Conservation (phyloP, 2,888 invertebrate species). For the Sinelater perroti region DNA sequence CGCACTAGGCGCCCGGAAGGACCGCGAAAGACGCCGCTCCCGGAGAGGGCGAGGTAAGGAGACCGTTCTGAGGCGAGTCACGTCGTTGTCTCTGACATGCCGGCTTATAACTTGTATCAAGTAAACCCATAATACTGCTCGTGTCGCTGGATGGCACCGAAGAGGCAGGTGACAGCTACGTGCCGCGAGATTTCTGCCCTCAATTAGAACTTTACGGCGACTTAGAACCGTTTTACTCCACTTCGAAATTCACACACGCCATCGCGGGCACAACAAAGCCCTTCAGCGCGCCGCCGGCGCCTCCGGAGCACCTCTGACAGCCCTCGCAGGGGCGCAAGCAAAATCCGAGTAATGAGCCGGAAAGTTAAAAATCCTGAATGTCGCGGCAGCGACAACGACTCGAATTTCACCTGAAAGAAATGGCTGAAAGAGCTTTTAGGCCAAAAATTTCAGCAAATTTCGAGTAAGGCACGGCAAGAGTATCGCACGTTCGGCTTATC, state of each 20-base stretch:
- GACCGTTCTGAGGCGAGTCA: slow-evolving; percentile 56
- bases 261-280: slow-evolving; percentile 20
- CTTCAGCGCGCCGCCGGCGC: background rate
- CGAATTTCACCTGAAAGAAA: no score
- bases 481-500: background rate
- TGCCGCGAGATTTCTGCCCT: slow-evolving; percentile 50
- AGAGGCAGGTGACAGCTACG: slow-evolving; percentile 57
- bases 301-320: background rate
- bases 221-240: slow-evolving; percentile 29
- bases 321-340: background rate
- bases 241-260: slow-evolving; percentile 25
- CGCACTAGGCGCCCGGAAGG: slow-evolving; percentile 49
- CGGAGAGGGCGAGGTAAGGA: slow-evolving; percentile 45
- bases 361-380: no score
- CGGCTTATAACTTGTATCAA: slow-evolving; percentile 60
- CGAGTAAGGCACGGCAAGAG: background rate
- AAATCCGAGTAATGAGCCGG: no score
- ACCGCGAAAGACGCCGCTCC: slow-evolving; percentile 43
- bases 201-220: slow-evolving; percentile 50
- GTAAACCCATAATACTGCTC: slow-evolving; percentile 55
- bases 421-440: background rate
- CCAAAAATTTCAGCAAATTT: background rate
- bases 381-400: no score
- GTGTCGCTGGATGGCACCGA: slow-evolving; percentile 51
- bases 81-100: slow-evolving; percentile 55